Evolutionary conservation across 1,140 invertebrate species (phyloP), one percentile per base, ranked within the genome.

Genomic region (Heliconius hewitsoni): DNA sequence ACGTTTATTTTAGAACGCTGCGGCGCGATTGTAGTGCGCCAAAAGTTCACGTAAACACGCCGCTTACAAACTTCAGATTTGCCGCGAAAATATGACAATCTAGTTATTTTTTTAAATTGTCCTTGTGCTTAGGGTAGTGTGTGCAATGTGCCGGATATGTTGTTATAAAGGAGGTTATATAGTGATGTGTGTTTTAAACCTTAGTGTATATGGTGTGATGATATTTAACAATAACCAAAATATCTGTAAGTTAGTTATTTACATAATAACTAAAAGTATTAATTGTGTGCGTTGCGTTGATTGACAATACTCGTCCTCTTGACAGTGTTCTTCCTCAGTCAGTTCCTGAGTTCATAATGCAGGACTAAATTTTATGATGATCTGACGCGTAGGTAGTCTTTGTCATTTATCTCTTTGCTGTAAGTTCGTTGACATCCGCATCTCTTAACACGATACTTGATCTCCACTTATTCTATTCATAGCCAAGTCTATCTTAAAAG

Each of bases 1-100:
- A 81, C 80, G 83, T 89, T 90, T 93, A 93, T 92, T 93, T 93
- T 88, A 85, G 90, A 86, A 79, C 79, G 81, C 82, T 80, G 79
- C 55, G 83, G 81, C 57, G 73, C 71, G 79, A 74, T 73, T 70
- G 52, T 18, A 80, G 76, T 78, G 84, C 85, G 86, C 82, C 86
- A 85, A 82, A 84, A 81, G 77, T 81, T 80, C 79, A 77, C 75
- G 82, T 74, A 81, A 85, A 84, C 80, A 86, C 84, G 86, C 82
- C 84, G 80, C 72, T 18, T 16, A 27, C 27, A 71, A 76, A 77
- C 71, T 82, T 78, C 55, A 76, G 73, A 77, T 76, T 82, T 77
- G 55, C 76, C 81, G 81, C 83, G 78, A 30, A 82, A 80, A 79
- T 74, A 34, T 77, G 37, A 74, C 37, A 34, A 70, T 73, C 78